Percentiles rank a stretch among this genome's conserved stretches.
These are phyloP conservation scores for Proterorhinus semilunaris DNA, from an alignment of 2,113 vertebrate genomes.

Conservation along the genomic window DNA sequence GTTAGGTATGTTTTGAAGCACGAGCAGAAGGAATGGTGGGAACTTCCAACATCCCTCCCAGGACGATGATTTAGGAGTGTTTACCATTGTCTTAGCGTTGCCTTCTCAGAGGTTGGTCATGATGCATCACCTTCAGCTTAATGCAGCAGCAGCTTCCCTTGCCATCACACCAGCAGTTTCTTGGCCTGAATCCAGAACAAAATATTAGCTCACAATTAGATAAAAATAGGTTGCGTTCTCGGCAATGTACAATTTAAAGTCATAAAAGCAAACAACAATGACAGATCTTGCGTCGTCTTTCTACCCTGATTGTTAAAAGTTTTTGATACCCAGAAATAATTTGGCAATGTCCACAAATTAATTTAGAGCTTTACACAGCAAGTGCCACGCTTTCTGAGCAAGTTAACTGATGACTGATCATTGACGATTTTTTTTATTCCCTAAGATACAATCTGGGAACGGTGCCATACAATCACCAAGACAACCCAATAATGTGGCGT, in stretches of 20 bases:
- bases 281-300: conserved; percentile 17
- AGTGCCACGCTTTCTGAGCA: conserved; percentile 54
- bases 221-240: conserved; percentile 3
- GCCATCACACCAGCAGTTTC: conserved; percentile 45
- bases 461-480: conserved; percentile 66
- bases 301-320: conserved; percentile 36
- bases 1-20: conserved; percentile 4
- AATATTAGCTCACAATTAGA: conserved; percentile 23
- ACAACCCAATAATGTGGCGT: conserved; percentile 71
- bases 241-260: too few species aligned
- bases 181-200: conserved; percentile 49
- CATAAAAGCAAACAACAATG: conserved; percentile 17
- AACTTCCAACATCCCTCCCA: conserved; percentile 59
- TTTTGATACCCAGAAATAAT: conserved; percentile 47
- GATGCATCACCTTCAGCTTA: conserved; percentile 69
- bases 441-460: conserved; percentile 69
- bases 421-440: conserved; percentile 61
- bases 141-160: conserved; percentile 33
- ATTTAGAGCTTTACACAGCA: conserved; percentile 38
- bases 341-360: conserved; percentile 38
- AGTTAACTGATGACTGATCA: conserved; percentile 65
- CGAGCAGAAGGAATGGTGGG: conserved; percentile 14
- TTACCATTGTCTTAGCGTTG: conserved; percentile 61
- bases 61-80: conserved; percentile 73
- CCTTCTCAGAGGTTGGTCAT: conserved; percentile 58